A percentile compares a stretch with the other conserved stretches of the same genome.
Conservation (phyloP, 2,888 invertebrate genomes). For the Volucella inflata region DNA sequence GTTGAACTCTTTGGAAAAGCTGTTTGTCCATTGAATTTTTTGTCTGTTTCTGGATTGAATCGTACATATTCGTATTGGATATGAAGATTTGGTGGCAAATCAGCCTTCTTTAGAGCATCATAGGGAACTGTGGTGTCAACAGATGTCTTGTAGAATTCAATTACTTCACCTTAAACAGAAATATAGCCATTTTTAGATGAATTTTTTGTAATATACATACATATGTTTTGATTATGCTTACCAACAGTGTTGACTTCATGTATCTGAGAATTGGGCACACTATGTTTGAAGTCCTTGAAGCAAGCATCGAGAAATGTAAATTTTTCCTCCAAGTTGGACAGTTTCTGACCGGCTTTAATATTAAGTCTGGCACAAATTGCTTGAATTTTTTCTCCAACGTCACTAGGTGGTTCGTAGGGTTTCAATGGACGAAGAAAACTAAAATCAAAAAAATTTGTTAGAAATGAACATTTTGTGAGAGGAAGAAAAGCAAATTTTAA, state of each 20-base stretch:
- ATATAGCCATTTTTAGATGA: neutral
- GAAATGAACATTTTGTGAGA: neutral
- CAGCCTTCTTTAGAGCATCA: constrained; percentile 88
- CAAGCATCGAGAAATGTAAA: constrained; percentile 89
- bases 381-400: constrained; percentile 87
- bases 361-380: constrained; percentile 86
- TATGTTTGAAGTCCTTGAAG: constrained; percentile 89
- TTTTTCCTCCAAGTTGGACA: constrained; percentile 83
- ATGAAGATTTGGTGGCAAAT: constrained; percentile 94
- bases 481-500: too few relatives aligned
- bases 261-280: constrained; percentile 93
- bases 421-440: constrained; percentile 91
- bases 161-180: constrained; percentile 86
- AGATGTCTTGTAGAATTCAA: constrained; percentile 89
- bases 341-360: constrained; percentile 80
- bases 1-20: constrained; percentile 94
- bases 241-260: constrained; percentile 89
- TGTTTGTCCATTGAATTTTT: constrained; percentile 89
- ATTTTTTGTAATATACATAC: neutral
- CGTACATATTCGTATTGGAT: constrained; percentile 91
- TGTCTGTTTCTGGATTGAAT: constrained; percentile 92
- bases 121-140: constrained; percentile 89
- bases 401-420: constrained; percentile 89
- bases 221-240: constrained; percentile 80
- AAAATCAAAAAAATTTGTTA: constrained; percentile 77